Evolutionary conservation across 2,113 vertebrate genomes (phyloP), one percentile per base, ranked within the genome.

Genomic region (Odontesthes bonariensis): DNA sequence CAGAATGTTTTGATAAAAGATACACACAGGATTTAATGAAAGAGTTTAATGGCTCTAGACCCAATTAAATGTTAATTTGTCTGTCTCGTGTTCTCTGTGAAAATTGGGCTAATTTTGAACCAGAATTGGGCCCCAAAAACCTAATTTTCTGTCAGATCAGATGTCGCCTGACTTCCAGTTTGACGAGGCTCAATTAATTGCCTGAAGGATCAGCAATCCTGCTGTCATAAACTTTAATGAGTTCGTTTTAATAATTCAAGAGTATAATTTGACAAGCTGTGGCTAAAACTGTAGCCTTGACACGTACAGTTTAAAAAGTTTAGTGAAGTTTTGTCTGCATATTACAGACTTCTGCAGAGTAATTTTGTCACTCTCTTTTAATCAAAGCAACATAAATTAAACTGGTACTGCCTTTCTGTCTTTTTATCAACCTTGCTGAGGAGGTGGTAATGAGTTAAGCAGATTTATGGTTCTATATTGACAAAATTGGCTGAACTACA

Each of bases 401-500:
- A 57, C 16, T 33, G 16, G 54, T 51, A 22, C 20, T 8, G 31
- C 49, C 20, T 17, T 22, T 51, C 33, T 53, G 6, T 19, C 13
- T 46, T 46, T 46, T 49, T 19, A n/a, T 49, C 17, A 6, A 49
- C 17, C 5, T 19, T 19, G 46, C 46, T 61, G 20, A 5, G 38
- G 32, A n/a, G 11, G 27, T 20, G n/a, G 47, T 14, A 5, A 20
- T 53, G 10, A 65, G 20, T 44, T 44, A 20, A 8, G 10, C 19
- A 49, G 44, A 56, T 33, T 62, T 23, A 42, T 59, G n/a, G 13
- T 33, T 8, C 56, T 40, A 23, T 79, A 51, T 1, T 17, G 46
- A 68, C 55, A 65, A 69, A 68, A 11, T 20, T 46, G 23, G 42
- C n/a, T 72, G 33, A 71, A 60, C 23, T 42, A 38, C 14, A 47